Evolutionary conservation across 2,888 invertebrate species (phyloP).

Genomic region (Nephrotoma guestfalica): DNA sequence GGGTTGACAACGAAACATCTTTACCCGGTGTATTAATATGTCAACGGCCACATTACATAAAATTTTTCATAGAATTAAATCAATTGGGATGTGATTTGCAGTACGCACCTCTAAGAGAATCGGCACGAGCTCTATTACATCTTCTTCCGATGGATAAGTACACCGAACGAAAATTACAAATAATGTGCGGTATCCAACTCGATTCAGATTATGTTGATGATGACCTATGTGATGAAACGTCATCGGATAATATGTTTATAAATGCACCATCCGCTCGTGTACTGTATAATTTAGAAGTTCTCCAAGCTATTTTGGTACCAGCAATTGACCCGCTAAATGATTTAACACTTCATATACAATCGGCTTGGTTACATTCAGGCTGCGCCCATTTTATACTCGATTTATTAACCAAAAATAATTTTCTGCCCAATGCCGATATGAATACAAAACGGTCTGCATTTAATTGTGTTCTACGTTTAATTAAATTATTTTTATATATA

Average conservation of each 20-base stretch:
- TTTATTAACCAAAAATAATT: conserved; percentile 73
- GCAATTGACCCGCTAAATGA: conserved; percentile 68
- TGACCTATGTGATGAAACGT: conserved; percentile 12
- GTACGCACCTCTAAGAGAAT: conserved; percentile 68
- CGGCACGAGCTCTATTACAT: conserved; percentile 31
- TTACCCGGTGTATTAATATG: conserved; percentile 89
- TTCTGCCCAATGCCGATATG: conserved; percentile 63
- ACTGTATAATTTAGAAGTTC: conserved; percentile 60
- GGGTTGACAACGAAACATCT: conserved; percentile 71
- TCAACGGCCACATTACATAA: conserved; percentile 58
- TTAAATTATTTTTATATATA: conserved; percentile 77
- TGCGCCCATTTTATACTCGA: conserved; percentile 52
- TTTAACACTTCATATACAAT: conserved; percentile 41
- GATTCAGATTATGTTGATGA: conserved; percentile 9
- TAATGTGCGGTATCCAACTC: conserved; percentile 21
- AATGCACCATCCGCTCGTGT: conserved; percentile 58
- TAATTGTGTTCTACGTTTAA: conserved; percentile 72
- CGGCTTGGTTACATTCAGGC: conserved; percentile 45
- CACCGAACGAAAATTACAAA: conserved; percentile 30
- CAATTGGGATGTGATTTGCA: conserved; percentile 74
- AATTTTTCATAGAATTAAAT: conserved; percentile 74
- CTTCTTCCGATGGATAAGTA: conserved; percentile 32
- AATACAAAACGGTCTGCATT: conserved; percentile 67
- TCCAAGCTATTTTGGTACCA: conserved; percentile 86
- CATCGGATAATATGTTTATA: conserved; percentile 51